Evolutionary conservation across 2,113 vertebrate genomes (phyloP).

Genomic region (Halcyon senegalensis): DNA sequence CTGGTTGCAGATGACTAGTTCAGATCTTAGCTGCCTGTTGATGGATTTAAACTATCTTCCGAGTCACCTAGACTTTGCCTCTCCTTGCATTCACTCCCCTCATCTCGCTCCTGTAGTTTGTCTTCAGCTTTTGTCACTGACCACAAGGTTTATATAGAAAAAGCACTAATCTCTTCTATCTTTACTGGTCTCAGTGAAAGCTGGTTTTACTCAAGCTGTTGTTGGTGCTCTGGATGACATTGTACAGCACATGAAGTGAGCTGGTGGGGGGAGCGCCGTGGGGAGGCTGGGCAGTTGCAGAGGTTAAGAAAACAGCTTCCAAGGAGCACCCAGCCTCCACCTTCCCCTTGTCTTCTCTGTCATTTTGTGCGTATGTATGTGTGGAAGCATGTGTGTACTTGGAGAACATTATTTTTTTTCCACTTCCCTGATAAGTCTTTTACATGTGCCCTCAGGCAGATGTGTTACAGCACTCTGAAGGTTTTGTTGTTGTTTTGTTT

Average conservation of each 20-base stretch:
- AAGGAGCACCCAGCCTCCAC: constrained; percentile 36
- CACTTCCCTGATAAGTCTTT: neutral
- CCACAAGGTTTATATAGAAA: constrained; percentile 15
- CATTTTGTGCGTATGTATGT: neutral
- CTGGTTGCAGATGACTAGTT: constrained; percentile 39
- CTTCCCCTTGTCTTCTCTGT: neutral
- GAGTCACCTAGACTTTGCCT: neutral
- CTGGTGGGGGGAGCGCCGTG: neutral
- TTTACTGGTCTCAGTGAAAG: constrained; percentile 13
- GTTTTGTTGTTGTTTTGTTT: neutral
- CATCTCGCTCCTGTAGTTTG: neutral
- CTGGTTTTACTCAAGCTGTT: constrained; percentile 68
- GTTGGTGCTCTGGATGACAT: constrained; percentile 61
- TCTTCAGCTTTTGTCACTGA: constrained; percentile 33
- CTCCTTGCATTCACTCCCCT: neutral
- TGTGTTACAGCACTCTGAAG: neutral
- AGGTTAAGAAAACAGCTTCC: constrained; percentile 73
- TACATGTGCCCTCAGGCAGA: neutral
- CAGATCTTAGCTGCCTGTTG: constrained; percentile 56
- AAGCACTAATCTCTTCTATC: constrained; percentile 57
- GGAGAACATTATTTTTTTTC: neutral
- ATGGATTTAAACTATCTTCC: constrained; percentile 34
- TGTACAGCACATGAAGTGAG: constrained; percentile 41
- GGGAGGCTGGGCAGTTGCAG: neutral
- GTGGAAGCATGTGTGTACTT: neutral